Base-by-base conservation (phyloP, 2,797 vertebrate species). In the Halcyon badia region DNA sequence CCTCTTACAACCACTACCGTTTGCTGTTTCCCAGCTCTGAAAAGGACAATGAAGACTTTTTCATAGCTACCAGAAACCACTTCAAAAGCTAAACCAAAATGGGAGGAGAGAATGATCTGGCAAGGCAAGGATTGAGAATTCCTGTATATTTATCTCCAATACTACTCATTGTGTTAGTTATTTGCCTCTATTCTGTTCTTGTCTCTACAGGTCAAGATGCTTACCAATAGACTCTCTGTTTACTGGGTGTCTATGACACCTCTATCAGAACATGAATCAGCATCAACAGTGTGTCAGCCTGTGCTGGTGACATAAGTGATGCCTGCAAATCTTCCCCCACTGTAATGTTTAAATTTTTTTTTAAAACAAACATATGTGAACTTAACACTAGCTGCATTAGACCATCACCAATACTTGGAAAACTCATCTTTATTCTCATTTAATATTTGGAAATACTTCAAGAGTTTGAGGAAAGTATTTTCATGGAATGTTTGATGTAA, bases 381-480 rank as follows among this genome's bases (percentile, higher is more conserved):
- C 58, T 88, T 78, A 72, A 57, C 56, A 82, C 83, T 73, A 83
- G 42, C 54, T 96, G 87, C 71, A 70, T 83, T 81, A 94, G 92
- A 95, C 86, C 83, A 92, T 81, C 92, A 97, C 61, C 86, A 82
- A 70, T 64, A 95, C 68, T 94, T 22, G 20, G 76, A 85, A 96
- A 95, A 94, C 54, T 87, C 48, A 97, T 94, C 88, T 95, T 84
- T 95, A 71, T 96, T 95, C 83, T 97, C 57, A 51, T 96, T 97
- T 97, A 96, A 94, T 97, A 97, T 94, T 96, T 98, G 97, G 97
- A 98, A 97, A 96, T 92, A 95, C 95, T 98, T 92, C 95, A 82
- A 95, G 94, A 95, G 94, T 97, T 96, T 96, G 83, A 95, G 91
- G 95, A 97, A 98, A 97, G 97, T 95, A 97, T 96, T 98, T 98